Evolutionary conservation across 2,797 vertebrate species (phyloP).

Genomic region (Typhlichthys subterraneus): DNA sequence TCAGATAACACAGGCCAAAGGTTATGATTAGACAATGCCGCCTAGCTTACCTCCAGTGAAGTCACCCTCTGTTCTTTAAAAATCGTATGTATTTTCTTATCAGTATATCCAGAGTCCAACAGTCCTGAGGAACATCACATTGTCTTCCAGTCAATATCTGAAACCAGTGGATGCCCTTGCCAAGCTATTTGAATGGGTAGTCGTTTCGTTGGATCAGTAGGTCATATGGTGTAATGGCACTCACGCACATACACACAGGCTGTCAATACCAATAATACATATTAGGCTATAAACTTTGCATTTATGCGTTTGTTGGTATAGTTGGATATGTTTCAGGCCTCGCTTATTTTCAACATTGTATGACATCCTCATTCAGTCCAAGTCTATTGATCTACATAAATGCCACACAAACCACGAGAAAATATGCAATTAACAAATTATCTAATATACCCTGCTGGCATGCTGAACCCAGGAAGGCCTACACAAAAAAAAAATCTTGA

Average conservation of each 20-base stretch:
- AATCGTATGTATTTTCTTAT: slow-evolving; percentile 31
- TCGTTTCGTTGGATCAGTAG: slow-evolving; percentile 15
- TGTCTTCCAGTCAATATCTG: slow-evolving; percentile 26
- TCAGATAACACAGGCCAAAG: slow-evolving; percentile 41
- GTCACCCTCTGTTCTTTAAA: slow-evolving; percentile 28
- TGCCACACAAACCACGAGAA: no score
- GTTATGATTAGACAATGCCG: slow-evolving; percentile 41
- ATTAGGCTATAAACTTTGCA: no score
- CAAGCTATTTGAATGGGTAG: slow-evolving; percentile 19
- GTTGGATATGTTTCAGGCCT: neutral
- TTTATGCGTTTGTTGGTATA: neutral
- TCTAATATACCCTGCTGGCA: no score
- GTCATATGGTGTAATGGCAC: slow-evolving; percentile 29
- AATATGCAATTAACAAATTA: no score
- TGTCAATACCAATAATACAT: neutral
- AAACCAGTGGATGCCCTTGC: slow-evolving; percentile 11
- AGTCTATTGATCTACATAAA: no score
- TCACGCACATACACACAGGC: slow-evolving; percentile 1
- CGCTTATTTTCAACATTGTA: neutral
- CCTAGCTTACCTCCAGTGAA: slow-evolving; percentile 29
- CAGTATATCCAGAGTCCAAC: slow-evolving; percentile 19
- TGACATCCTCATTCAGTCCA: no score
- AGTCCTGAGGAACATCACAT: slow-evolving; percentile 25
- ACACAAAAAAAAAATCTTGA: no score
- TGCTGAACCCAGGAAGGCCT: no score